Evolutionary conservation across 1,140 invertebrate genomes (phyloP).

Genomic region (Halesus radiatus): DNA sequence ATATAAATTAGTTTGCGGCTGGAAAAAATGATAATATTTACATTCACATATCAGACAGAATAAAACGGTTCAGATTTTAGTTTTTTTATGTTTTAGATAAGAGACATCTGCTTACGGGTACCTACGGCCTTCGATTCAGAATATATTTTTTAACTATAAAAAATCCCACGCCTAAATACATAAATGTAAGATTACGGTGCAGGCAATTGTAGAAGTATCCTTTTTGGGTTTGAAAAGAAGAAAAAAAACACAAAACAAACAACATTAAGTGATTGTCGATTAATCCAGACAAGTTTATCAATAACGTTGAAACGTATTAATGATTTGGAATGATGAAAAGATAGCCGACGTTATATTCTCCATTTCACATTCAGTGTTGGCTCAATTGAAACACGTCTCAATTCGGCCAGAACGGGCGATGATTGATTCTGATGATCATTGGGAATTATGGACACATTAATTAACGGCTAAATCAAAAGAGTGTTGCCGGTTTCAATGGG

Average conservation of each 20-base stretch:
- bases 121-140: too few relatives aligned
- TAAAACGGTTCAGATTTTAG: too few relatives aligned
- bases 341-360: neutral
- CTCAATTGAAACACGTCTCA: neutral
- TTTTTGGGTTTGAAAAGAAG: slow-evolving; percentile 1
- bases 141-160: too few relatives aligned
- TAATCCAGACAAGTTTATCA: slow-evolving; percentile 47
- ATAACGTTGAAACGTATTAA: slow-evolving; percentile 25
- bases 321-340: slow-evolving; percentile 15
- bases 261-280: slow-evolving; percentile 41
- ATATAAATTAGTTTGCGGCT: too few relatives aligned
- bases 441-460: neutral
- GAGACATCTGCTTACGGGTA: too few relatives aligned
- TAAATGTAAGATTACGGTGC: neutral
- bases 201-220: neutral
- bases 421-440: slow-evolving; percentile 2
- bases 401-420: neutral
- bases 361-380: too few relatives aligned
- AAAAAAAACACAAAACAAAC: neutral
- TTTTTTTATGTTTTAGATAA: too few relatives aligned
- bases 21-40: too few relatives aligned
- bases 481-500: too few relatives aligned
- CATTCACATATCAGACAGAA: too few relatives aligned
- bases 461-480: neutral
- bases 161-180: too few relatives aligned